Conservation (phyloP, 2,888 invertebrate genomes). For the Ectropis crepuscularia region DNA sequence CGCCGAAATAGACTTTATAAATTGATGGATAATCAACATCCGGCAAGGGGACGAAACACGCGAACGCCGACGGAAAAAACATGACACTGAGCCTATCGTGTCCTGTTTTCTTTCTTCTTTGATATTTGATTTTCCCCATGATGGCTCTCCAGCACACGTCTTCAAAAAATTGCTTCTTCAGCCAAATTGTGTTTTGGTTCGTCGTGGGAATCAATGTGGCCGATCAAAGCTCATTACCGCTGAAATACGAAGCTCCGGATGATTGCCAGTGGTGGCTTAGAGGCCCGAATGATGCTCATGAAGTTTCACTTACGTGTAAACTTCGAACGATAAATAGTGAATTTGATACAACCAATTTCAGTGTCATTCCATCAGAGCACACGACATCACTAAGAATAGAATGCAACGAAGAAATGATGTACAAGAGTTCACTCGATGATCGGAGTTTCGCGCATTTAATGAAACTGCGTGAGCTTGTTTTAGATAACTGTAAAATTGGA, state of each 20-base stretch:
- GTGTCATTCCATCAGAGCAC: slow-evolving; percentile 93
- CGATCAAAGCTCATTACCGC: slow-evolving; percentile 77
- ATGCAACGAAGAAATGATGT: slow-evolving; percentile 92
- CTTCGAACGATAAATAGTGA: slow-evolving; percentile 94
- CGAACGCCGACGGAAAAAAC: slow-evolving; percentile 83
- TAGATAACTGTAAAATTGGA: slow-evolving; percentile 94
- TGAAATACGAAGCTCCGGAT: slow-evolving; percentile 92
- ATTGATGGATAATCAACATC: slow-evolving; percentile 83
- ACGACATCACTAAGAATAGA: slow-evolving; percentile 91
- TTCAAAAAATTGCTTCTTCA: slow-evolving; percentile 65
- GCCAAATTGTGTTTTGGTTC: slow-evolving; percentile 76
- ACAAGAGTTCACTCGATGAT: slow-evolving; percentile 91
- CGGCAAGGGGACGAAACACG: slow-evolving; percentile 76
- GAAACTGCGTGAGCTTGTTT: slow-evolving; percentile 90
- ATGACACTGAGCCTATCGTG: slow-evolving; percentile 80
- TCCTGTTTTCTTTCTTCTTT: slow-evolving; percentile 81
- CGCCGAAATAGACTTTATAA: slow-evolving; percentile 69
- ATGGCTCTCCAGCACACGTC: slow-evolving; percentile 73
- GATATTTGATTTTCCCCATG: slow-evolving; percentile 76
- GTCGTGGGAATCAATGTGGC: slow-evolving; percentile 75
- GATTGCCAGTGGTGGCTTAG: slow-evolving; percentile 92
- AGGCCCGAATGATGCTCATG: slow-evolving; percentile 86
- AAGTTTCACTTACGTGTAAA: slow-evolving; percentile 91
- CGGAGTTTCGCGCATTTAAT: slow-evolving; percentile 92
- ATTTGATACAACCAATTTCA: slow-evolving; percentile 94